Evolutionary conservation across 1,140 invertebrate species (phyloP).

Genomic region (Pristionchus pacificus): DNA sequence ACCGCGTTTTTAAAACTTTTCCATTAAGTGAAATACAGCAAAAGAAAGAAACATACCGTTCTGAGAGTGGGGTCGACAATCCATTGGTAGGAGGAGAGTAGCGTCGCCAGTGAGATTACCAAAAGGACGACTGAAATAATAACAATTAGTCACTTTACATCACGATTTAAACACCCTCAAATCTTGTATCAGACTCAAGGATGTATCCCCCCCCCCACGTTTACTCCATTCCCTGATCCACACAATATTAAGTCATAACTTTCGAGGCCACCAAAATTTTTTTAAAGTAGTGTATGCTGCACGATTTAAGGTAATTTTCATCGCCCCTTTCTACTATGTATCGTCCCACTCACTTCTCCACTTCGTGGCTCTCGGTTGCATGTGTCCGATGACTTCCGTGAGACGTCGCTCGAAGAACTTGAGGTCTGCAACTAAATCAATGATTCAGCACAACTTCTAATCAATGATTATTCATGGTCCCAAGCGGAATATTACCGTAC

Average conservation of each 20-base stretch:
- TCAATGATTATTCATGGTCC: not conserved
- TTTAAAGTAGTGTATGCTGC: no score
- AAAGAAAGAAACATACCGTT: not conserved
- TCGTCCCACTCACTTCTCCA: slow-evolving; percentile 81
- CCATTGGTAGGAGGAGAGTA: slow-evolving; percentile 19
- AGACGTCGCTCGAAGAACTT: slow-evolving; percentile 91
- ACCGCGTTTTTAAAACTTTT: not conserved
- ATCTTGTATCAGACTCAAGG: no score
- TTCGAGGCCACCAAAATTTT: no score
- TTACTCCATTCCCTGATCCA: no score
- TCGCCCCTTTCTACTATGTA: not conserved
- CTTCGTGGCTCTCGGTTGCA: slow-evolving; percentile 81
- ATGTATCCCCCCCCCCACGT: no score
- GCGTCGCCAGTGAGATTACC: slow-evolving; percentile 19
- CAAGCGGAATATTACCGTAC: not conserved
- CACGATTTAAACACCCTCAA: no score
- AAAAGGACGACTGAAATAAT: slow-evolving; percentile 22
- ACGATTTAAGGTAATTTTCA: no score
- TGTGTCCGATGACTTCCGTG: slow-evolving; percentile 88
- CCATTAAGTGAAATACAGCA: not conserved
- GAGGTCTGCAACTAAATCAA: slow-evolving; percentile 79
- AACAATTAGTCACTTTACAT: no score
- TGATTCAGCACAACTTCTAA: no score
- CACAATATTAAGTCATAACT: no score
- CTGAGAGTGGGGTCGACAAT: slow-evolving; percentile 12